phyloP scores from a whole-genome alignment of 2,797 vertebrate genomes.

The Fringilla coelebs region DNA sequence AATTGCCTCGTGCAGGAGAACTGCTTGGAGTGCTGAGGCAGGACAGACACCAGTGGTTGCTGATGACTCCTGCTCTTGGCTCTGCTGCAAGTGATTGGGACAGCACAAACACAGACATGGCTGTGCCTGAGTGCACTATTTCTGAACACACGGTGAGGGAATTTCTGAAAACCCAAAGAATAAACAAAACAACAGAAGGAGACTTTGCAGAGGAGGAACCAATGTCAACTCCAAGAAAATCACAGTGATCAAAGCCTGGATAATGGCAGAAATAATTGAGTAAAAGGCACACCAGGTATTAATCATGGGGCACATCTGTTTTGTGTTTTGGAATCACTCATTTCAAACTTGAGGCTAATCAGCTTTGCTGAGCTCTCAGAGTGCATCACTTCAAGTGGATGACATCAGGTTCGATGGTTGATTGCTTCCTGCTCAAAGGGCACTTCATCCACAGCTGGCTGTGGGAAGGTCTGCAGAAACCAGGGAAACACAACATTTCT shows the following conservation, averaged over 20 bases:
- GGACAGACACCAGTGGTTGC: background rate
- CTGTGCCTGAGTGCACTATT: background rate
- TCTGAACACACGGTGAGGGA: background rate
- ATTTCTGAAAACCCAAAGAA: background rate
- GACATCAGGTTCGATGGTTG: background rate
- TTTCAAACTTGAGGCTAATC: conserved; percentile 9
- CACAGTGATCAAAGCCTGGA: background rate
- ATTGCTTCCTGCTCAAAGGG: conserved; percentile 26
- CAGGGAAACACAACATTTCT: background rate
- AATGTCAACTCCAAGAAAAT: background rate
- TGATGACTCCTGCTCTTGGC: conserved; percentile 12
- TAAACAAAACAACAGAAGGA: background rate
- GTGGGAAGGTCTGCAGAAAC: background rate
- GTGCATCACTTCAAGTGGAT: background rate
- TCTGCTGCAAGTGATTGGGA: background rate
- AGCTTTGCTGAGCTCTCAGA: background rate
- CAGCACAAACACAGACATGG: background rate
- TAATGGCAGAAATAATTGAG: background rate
- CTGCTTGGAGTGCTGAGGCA: background rate
- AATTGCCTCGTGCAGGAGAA: background rate
- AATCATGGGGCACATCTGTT: conserved; percentile 11
- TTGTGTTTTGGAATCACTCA: background rate
- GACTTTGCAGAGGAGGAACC: background rate
- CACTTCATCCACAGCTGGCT: background rate
- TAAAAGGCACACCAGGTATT: background rate